Conservation (phyloP, 1,140 invertebrate genomes). For the Copidosoma floridanum region DNA sequence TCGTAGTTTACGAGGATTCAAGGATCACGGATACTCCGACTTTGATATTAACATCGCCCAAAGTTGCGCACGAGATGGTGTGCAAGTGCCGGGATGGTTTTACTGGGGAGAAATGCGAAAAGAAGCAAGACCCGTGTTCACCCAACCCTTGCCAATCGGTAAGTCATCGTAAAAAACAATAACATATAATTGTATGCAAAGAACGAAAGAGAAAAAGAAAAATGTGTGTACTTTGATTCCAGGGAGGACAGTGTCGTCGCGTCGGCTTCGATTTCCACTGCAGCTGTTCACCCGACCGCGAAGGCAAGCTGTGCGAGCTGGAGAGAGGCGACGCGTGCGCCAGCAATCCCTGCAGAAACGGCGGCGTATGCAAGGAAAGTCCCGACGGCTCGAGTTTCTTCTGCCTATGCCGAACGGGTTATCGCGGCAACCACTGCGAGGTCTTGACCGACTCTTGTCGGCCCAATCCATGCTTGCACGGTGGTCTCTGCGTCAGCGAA, state of each 20-base stretch:
- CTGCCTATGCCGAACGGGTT: slow-evolving; percentile 85
- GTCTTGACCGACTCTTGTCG: slow-evolving; percentile 80
- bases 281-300: slow-evolving; percentile 70
- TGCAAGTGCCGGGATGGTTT: slow-evolving; percentile 81
- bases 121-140: slow-evolving; percentile 84
- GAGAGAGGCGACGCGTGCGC: slow-evolving; percentile 80
- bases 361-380: slow-evolving; percentile 84
- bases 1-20: slow-evolving; percentile 68
- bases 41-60: slow-evolving; percentile 77
- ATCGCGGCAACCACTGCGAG: slow-evolving; percentile 85
- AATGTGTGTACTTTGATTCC: slow-evolving; percentile 21
- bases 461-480: slow-evolving; percentile 86
- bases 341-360: slow-evolving; percentile 82
- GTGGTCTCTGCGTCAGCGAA: slow-evolving; percentile 77
- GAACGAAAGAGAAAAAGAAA: too few species aligned
- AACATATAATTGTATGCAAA: too few species aligned
- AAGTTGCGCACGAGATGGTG: slow-evolving; percentile 71
- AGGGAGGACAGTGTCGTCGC: slow-evolving; percentile 77
- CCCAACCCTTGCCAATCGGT: slow-evolving; percentile 79
- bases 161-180: slow-evolving; percentile 10
- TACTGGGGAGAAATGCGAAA: slow-evolving; percentile 75
- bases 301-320: slow-evolving; percentile 81
- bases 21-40: slow-evolving; percentile 74
- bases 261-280: slow-evolving; percentile 82
- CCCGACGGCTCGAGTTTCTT: slow-evolving; percentile 84